Evolutionary conservation across 92 coral and sea anemone species (phyloP), one percentile per base, ranked within the genome.

Genomic region (Porites cylindrica): DNA sequence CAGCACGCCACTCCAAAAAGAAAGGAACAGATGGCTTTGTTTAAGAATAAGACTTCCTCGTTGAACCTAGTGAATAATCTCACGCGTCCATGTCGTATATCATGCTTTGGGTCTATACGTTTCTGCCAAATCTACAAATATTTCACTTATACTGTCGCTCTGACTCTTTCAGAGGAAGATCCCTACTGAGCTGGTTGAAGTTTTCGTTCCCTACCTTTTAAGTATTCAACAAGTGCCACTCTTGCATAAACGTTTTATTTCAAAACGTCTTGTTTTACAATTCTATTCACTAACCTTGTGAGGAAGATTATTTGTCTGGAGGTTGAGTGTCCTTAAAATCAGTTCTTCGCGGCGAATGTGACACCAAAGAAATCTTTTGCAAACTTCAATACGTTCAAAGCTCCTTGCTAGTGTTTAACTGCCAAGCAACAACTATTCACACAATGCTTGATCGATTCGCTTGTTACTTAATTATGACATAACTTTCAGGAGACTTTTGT

Each of bases 381-480:
- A 61, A 72, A 19, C 12, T 47, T 74, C 16, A 56, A 61, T 38
- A 23, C 72, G 6, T 64, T 32, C 24, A 19, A 7, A 21, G 61
- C 23, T 81, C n/a, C 13, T 14, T 68, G 59, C 24, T 18, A 14
- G 73, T 75, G 64, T 73, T 62, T 74, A 60, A 74, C 62, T 67
- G 72, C 60, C 78, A 7, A 62, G 47, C 47, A 38, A 38, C 47
- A 50, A 47, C 38, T 67, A 38, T 43, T 83, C 21, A 21, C 87
- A 83, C 80, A 83, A 83, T 73, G 64, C 87, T 21, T 83, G 87
- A 83, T 83, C 81, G 80, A 83, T 72, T 83, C 87, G 63, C 23
- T 74, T 72, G 64, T 83, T 54, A 24, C 87, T 73, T 47, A 83
- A 83, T 83, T 73, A 73, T 73, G 87, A 74, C 87, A 83, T 73